Conservation (phyloP, 2,797 vertebrate species). For the Molossus molossus region DNA sequence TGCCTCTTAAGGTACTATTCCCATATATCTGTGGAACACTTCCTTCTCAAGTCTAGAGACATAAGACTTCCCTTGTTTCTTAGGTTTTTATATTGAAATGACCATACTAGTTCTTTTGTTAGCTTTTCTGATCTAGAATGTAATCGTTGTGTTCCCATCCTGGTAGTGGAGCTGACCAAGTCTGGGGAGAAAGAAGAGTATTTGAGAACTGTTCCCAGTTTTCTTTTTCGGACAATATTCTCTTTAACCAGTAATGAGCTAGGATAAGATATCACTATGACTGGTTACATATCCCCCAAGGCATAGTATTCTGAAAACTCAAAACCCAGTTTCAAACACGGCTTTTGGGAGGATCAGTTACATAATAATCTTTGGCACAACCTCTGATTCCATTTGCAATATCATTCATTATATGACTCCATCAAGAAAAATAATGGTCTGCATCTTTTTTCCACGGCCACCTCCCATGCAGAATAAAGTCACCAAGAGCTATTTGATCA, state of each 20-base stretch:
- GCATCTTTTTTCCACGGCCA: conserved; percentile 12
- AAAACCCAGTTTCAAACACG: conserved; percentile 52
- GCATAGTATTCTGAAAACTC: neutral
- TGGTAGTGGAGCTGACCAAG: neutral
- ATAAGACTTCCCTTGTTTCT: neutral
- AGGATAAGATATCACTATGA: neutral
- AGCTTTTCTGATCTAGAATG: conserved; percentile 25
- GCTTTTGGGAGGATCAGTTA: conserved; percentile 27
- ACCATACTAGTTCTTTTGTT: neutral
- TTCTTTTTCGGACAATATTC: neutral
- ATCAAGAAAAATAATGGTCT: neutral
- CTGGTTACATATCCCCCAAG: neutral
- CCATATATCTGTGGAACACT: neutral
- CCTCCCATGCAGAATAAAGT: neutral
- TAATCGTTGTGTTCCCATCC: neutral
- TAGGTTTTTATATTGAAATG: conserved; percentile 27
- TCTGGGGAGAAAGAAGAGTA: conserved; percentile 16
- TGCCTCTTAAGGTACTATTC: neutral
- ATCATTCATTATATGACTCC: conserved; percentile 23
- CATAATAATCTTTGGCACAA: conserved; percentile 43
- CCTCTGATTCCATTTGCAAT: conserved; percentile 34
- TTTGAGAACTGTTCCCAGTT: conserved; percentile 21
- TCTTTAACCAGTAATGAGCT: conserved; percentile 10
- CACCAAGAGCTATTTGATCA: neutral
- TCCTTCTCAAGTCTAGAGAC: neutral